phyloP scores from a whole-genome alignment of 2,113 vertebrate genomes.

The Motacilla alba region DNA sequence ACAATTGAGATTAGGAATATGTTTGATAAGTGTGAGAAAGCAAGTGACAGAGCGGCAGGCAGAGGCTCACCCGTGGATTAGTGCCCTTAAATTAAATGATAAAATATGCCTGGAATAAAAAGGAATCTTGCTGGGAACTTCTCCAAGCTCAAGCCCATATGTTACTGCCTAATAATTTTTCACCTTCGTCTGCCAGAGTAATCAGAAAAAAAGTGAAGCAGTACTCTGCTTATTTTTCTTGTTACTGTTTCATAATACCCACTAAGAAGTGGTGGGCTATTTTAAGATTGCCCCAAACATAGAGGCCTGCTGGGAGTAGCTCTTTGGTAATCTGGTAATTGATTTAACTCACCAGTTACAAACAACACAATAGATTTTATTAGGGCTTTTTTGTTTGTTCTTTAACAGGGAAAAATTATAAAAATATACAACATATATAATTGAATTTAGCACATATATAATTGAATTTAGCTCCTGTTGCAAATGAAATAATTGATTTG shows the following conservation, averaged over 20 bases:
- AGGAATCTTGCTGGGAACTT: slow-evolving; percentile 28
- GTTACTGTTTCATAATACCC: slow-evolving; percentile 17
- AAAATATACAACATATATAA: not conserved
- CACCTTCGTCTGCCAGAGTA: slow-evolving; percentile 52
- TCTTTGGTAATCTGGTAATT: not conserved
- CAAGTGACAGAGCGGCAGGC: not conserved
- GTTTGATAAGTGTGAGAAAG: not conserved
- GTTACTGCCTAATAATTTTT: slow-evolving; percentile 58
- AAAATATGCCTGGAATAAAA: slow-evolving; percentile 51
- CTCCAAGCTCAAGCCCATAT: slow-evolving; percentile 54
- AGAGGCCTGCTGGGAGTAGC: not conserved
- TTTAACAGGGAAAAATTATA: not conserved
- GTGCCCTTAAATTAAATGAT: slow-evolving; percentile 46
- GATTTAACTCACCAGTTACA: not conserved
- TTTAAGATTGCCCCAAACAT: not conserved
- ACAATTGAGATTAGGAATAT: not conserved
- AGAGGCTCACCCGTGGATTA: slow-evolving; percentile 30
- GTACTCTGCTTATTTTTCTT: not conserved
- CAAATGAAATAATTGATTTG: not conserved
- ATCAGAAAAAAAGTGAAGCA: slow-evolving; percentile 48
- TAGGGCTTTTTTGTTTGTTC: not conserved
- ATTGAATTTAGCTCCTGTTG: not conserved
- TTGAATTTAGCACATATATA: not conserved
- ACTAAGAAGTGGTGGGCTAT: not conserved
- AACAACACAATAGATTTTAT: not conserved